Evolutionary conservation across 2,888 invertebrate species (phyloP), one percentile per base, ranked within the genome.

Genomic region (Apomyelois bistriatella): DNA sequence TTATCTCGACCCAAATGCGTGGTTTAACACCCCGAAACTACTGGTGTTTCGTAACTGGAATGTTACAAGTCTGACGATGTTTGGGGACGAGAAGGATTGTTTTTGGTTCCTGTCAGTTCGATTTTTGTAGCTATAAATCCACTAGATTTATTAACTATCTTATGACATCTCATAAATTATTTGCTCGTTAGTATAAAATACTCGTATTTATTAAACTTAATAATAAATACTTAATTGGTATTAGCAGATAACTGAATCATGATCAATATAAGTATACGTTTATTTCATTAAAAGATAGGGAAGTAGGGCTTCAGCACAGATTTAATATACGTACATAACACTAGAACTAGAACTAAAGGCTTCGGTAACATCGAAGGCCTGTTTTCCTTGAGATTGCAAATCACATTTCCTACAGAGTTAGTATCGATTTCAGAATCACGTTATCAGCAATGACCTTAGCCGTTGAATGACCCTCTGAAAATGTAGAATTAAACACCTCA

Each of bases 1-100:
- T 54, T 55, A 56, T 68, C 65, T 62, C 76, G 82, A 71, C 85
- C 86, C 72, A 83, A 63, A 80, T 85, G 66, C 55, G 55, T 82
- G 84, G 84, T 83, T 83, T 83, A 79, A 78, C 64, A 72, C 58
- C 46, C 46, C 32, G 16, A 46, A 16, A 32, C 46, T 32, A 9
- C 32, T 30, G 46, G 13, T 17, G 17, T 46, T 46, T 46, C 46
- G 46, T 46, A 46, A 46, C 32, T 13, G 46, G 46, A 46, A 32
- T 35, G 15, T 32, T 46, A 30, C 16, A 3, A 9, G 5, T 3
- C 17, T 7, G 41, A 17, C 9, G 41, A 17, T 41, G 17, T 17
- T 9, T 9, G 41, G 8, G 16, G 46, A 3, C 15, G 28, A n/a
- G 28, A 22, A 1, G 12, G 43, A 13, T 43, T 46, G 46, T 46